phyloP scores from a whole-genome alignment of 1,140 invertebrate genomes.

The Piezodorus guildinii region DNA sequence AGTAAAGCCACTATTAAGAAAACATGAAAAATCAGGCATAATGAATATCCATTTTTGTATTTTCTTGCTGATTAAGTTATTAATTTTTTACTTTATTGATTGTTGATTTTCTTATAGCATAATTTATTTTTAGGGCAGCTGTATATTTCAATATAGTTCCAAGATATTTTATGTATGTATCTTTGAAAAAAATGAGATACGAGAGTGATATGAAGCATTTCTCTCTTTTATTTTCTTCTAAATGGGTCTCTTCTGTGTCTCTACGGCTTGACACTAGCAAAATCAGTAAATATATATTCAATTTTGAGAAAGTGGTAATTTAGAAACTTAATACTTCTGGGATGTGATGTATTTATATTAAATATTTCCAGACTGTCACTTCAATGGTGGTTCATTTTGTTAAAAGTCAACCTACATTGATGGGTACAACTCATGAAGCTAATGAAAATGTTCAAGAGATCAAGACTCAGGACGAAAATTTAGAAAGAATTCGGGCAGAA shows the following conservation, averaged over 20 bases:
- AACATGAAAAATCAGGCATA: background rate
- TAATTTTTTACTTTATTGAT: background rate
- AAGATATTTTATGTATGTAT: slow-evolving; percentile 7
- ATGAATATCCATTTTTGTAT: background rate
- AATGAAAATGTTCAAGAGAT: background rate
- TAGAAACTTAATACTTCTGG: background rate
- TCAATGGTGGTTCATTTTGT: background rate
- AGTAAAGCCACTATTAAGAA: too few species aligned
- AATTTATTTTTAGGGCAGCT: background rate
- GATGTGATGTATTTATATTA: background rate
- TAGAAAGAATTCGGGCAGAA: background rate
- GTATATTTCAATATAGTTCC: slow-evolving; percentile 7
- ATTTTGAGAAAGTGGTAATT: background rate
- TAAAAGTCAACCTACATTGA: background rate
- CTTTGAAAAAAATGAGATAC: slow-evolving; percentile 13
- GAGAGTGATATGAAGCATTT: slow-evolving; percentile 9
- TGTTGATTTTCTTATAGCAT: background rate
- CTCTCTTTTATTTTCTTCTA: slow-evolving; percentile 8
- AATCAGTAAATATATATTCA: background rate
- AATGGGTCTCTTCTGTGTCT: background rate
- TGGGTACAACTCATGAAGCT: background rate
- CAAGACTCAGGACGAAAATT: background rate
- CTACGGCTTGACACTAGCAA: background rate
- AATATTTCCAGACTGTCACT: background rate
- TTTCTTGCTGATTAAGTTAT: background rate